Percentiles rank a stretch among this genome's conserved stretches.
phyloP scores from a whole-genome alignment of 2,888 invertebrate genomes.

The Incurvaria masculella region DNA sequence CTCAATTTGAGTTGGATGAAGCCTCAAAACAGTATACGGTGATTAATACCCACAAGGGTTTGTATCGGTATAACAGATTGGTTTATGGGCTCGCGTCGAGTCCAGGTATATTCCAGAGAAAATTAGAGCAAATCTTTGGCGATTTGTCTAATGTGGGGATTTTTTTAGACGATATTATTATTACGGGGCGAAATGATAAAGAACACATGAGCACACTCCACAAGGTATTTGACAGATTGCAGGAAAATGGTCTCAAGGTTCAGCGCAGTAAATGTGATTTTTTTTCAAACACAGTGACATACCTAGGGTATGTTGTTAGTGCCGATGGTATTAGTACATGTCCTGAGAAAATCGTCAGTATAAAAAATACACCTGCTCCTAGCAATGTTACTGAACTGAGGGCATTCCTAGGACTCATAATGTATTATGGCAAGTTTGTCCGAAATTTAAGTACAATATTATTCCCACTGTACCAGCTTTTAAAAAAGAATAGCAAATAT shows the following conservation, averaged over 20 bases:
- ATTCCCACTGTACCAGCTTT: neutral
- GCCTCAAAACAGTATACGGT: neutral
- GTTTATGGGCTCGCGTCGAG: conserved; percentile 10
- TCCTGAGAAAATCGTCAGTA: too few species aligned
- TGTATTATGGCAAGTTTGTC: neutral
- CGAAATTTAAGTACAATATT: neutral
- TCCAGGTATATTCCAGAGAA: conserved; percentile 10
- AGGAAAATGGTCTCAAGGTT: neutral
- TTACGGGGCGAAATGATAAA: conserved; percentile 3
- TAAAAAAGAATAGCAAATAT: neutral
- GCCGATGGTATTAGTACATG: neutral
- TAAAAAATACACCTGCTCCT: neutral
- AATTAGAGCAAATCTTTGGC: conserved; percentile 4
- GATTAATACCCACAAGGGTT: conserved; percentile 5
- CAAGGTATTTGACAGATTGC: conserved; percentile 4
- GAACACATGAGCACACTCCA: conserved; percentile 4
- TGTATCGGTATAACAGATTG: conserved; percentile 8
- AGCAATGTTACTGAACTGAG: neutral
- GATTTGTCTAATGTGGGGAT: conserved; percentile 1
- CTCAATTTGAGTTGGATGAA: conserved; percentile 3
- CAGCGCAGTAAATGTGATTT: conserved; percentile 1
- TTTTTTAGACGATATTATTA: conserved; percentile 10
- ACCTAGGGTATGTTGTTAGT: neutral
- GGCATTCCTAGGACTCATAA: neutral
- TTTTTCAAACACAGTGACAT: neutral